These are phyloP conservation scores for Oophaga sylvatica DNA, from an alignment of 2,797 vertebrate species.

Conservation along the genomic window DNA sequence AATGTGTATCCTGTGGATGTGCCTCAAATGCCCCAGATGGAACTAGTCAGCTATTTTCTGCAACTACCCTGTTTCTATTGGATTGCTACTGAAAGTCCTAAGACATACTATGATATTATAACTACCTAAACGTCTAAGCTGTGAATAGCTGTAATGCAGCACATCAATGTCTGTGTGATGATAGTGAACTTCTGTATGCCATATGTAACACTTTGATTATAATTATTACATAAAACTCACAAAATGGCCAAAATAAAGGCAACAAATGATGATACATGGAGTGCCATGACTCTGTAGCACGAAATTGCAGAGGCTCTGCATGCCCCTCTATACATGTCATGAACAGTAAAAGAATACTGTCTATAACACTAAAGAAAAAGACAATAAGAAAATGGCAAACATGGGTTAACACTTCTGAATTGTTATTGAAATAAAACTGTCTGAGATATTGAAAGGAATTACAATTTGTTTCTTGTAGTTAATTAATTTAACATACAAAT, in stretches of 20 bases:
- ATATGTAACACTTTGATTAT: too few species aligned
- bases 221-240: too few species aligned
- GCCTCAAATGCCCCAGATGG: too few species aligned
- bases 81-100: not conserved
- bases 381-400: not conserved
- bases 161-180: not conserved
- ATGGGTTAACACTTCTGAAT: not conserved
- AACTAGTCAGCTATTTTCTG: not conserved
- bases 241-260: not conserved
- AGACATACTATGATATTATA: not conserved
- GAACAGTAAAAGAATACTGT: not conserved
- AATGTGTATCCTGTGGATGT: too few species aligned
- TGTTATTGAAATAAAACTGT: not conserved
- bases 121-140: not conserved
- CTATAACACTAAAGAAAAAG: not conserved
- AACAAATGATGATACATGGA: not conserved
- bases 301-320: not conserved
- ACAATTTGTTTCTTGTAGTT: not conserved
- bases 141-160: not conserved
- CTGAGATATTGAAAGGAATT: not conserved
- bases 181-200: not conserved
- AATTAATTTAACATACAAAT: conserved; percentile 24
- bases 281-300: not conserved
- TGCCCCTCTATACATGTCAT: not conserved
- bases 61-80: not conserved